These are phyloP conservation scores for Spodoptera picta DNA, from an alignment of 2,888 invertebrate genomes.

Conservation along the genomic window DNA sequence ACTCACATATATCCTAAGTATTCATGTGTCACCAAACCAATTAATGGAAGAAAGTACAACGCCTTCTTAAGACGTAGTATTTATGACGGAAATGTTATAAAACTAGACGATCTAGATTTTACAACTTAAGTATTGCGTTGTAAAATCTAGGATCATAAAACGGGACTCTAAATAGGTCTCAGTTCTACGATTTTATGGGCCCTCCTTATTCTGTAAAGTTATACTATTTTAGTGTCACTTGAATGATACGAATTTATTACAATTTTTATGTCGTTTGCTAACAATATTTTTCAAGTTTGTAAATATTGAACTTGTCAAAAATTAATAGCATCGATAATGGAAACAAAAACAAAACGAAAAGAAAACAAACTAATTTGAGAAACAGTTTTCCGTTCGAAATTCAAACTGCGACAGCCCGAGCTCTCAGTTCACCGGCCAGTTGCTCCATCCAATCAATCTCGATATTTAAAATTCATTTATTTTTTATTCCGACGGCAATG, in stretches of 20 bases:
- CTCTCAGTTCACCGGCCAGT: constrained; percentile 16
- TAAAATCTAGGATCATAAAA: constrained; percentile 32
- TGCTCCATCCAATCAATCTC: constrained; percentile 31
- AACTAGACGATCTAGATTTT: background rate
- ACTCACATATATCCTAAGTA: too few relatives aligned
- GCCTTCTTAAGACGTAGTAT: too few relatives aligned
- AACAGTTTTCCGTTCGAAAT: constrained; percentile 32
- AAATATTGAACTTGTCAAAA: too few relatives aligned
- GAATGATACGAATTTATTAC: constrained; percentile 1
- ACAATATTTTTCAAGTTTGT: too few relatives aligned
- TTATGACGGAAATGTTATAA: too few relatives aligned
- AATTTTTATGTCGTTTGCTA: background rate
- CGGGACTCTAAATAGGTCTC: constrained; percentile 5
- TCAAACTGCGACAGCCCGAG: constrained; percentile 22
- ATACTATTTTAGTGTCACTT: constrained; percentile 23
- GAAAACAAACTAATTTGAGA: constrained; percentile 10
- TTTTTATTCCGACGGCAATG: constrained; percentile 21
- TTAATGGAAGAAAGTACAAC: too few relatives aligned
- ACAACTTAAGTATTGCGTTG: background rate
- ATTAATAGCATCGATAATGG: too few relatives aligned
- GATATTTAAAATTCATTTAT: constrained; percentile 37
- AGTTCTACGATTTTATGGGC: constrained; percentile 19
- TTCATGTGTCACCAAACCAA: too few relatives aligned
- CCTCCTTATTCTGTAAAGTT: constrained; percentile 15
- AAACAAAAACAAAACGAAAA: constrained; percentile 16